Evolutionary conservation across 2,113 vertebrate species (phyloP), one percentile per base, ranked within the genome.

Genomic region (Arizona elegans): DNA sequence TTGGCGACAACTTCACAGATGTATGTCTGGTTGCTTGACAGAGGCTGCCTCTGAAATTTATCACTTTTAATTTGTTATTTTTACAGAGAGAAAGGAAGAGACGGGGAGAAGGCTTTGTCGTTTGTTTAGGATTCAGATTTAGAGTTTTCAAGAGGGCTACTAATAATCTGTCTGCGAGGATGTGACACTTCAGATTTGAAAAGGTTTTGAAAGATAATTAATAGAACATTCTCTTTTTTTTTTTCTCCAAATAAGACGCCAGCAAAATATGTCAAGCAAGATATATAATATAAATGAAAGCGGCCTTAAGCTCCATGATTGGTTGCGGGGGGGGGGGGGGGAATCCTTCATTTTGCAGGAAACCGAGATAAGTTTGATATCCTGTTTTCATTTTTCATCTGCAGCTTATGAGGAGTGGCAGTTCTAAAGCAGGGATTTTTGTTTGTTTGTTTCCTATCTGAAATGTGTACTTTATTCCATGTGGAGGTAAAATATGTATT

Each of bases 21-120:
- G 93, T 95, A 87, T 91, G 96, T 97, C 95, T 97, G 95, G 88
- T 52, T 95, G 53, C 92, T 96, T 90, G 92, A 93, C 90, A 96
- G 93, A 94, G 6, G 54, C 29, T 95, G 87, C 24, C 10, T 92
- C 92, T 94, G 58, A 90, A 9, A 92, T 96, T 97, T 93, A 93
- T 86, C 15, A 21, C 10, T 94, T 94, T 96, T 96, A 96, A 95
- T 95, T 93, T 55, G 90, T 87, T 95, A 93, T 96, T 96, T 92
- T 96, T 91, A 56, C 90, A 15, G 58, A 17, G 58, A 17, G 13
- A 52, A 3, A 88, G 47, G 58, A 81, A 33, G 8, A 9, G 70
- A 17, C 15, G 50, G 58, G 11, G 58, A 21, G 24, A 26, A 12
- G 0, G 0, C 85, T 65, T 89, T 93, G 21, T n/a, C 38, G 65